A percentile compares a stretch with the other conserved stretches of the same genome.
Evolutionary conservation across 2,888 invertebrate genomes (phyloP).

Genomic region (Agriopis aurantiaria): DNA sequence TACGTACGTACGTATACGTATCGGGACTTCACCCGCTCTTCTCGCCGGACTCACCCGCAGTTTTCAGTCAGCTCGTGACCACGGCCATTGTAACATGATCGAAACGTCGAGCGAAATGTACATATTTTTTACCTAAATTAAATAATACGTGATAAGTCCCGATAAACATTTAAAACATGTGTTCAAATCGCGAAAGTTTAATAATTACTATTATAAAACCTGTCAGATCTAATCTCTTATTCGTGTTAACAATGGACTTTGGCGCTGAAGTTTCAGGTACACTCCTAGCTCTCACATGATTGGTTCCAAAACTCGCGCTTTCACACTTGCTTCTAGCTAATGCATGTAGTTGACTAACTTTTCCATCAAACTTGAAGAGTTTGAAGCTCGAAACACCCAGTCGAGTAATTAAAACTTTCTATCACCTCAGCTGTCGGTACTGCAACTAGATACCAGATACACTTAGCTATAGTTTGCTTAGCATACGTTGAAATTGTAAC

Average conservation of each 20-base stretch:
- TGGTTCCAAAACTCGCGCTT: constrained; percentile 4
- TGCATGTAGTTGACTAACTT: constrained; percentile 29
- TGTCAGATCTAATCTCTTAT: not conserved
- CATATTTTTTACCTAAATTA: too few species aligned
- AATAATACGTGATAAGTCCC: too few species aligned
- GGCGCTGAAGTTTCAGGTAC: constrained; percentile 1
- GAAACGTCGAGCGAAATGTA: too few species aligned
- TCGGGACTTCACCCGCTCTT: too few species aligned
- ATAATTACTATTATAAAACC: too few species aligned
- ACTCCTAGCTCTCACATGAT: constrained; percentile 4
- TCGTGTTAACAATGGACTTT: not conserved
- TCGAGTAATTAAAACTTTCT: constrained; percentile 27
- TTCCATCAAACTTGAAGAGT: constrained; percentile 30
- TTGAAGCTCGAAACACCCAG: constrained; percentile 18
- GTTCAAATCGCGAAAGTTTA: too few species aligned
- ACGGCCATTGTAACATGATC: too few species aligned
- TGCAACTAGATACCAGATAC: constrained; percentile 5
- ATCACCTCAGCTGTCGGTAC: constrained; percentile 21
- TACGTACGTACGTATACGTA: too few species aligned
- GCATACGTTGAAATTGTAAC: not conserved
- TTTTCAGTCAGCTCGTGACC: too few species aligned
- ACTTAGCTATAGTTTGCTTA: not conserved
- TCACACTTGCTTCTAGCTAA: constrained; percentile 17
- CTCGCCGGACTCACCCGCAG: too few species aligned
- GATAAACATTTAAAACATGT: too few species aligned